A percentile compares a stretch with the other conserved stretches of the same genome.
phyloP scores from a whole-genome alignment of 1,140 invertebrate species.

The Paracyclopina nana region DNA sequence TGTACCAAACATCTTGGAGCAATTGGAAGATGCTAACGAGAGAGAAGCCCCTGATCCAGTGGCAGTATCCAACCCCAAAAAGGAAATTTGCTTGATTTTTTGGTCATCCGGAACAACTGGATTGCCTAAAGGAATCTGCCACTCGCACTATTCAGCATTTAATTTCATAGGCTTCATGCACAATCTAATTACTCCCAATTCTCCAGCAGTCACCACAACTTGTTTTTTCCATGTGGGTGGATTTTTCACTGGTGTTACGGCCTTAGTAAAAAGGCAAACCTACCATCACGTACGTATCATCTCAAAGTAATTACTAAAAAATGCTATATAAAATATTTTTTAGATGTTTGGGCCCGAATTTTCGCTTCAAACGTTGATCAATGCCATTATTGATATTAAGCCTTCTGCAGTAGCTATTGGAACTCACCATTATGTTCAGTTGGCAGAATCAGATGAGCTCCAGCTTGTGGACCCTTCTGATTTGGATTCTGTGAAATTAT shows the following conservation, averaged over 20 bases:
- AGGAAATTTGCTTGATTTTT: neutral
- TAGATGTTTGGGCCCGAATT: neutral
- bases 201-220: neutral
- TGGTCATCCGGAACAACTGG: slow-evolving; percentile 1
- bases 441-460: neutral
- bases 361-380: neutral
- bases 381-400: neutral
- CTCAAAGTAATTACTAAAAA: too few relatives aligned
- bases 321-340: neutral
- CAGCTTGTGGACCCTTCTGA: neutral
- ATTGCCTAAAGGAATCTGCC: neutral
- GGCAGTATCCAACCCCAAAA: neutral
- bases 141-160: neutral
- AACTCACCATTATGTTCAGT: neutral
- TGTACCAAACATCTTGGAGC: neutral
- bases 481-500: neutral
- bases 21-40: neutral
- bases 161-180: too few relatives aligned
- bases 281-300: too few relatives aligned
- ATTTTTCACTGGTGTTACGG: neutral
- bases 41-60: neutral
- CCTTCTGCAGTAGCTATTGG: neutral
- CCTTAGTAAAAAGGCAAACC: too few relatives aligned
- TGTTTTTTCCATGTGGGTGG: neutral
- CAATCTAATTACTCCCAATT: neutral